Base-by-base conservation (phyloP, 1,140 invertebrate species). In the Anagrus nilaparvatae region DNA sequence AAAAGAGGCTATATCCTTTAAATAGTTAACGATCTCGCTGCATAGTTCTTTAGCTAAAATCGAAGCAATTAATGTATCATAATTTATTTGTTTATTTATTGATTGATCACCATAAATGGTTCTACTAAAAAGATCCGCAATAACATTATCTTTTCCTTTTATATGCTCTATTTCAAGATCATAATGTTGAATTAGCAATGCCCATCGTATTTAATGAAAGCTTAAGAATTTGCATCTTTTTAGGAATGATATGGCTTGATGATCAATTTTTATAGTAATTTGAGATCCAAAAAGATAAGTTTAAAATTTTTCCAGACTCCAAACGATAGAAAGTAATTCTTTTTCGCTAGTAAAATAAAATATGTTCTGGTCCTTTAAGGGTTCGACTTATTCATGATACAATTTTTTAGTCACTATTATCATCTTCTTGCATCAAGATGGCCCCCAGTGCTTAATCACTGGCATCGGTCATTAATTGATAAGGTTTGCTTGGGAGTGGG, bases 91-190 rank as follows among this genome's bases (percentile, higher is more conserved):
- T n/a, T n/a, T n/a, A n/a, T n/a, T n/a, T n/a, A n/a, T n/a, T n/a
- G n/a, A n/a, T n/a, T n/a, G n/a, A n/a, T n/a, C n/a, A n/a, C n/a
- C n/a, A n/a, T n/a, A n/a, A n/a, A n/a, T n/a, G n/a, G n/a, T n/a
- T n/a, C 44, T 23, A 25, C 40, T 43, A 1, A 43, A 18, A 2
- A n/a, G 16, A 14, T 47, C 46, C 2, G 46, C 40, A 8, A 23
- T n/a, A 12, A 46, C 31, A n/a, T 40, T 40, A 0, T 33, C 20
- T 16, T 14, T 18, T 2, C 46, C 40, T 6, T 12, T 12, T 24
- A 41, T 31, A 30, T 43, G 17, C 8, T 23, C 10, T 2, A 45
- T 35, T 21, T 23, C 20, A 5, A 36, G 17, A 19, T 34, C 10
- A 25, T 41, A 41, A 12, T 43, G 25, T n/a, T 43, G 41, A 5